Percentiles rank a stretch among this genome's conserved stretches.
These are phyloP conservation scores for Leptatherina wallacei DNA, from an alignment of 2,797 vertebrate genomes.

Conservation along the genomic window DNA sequence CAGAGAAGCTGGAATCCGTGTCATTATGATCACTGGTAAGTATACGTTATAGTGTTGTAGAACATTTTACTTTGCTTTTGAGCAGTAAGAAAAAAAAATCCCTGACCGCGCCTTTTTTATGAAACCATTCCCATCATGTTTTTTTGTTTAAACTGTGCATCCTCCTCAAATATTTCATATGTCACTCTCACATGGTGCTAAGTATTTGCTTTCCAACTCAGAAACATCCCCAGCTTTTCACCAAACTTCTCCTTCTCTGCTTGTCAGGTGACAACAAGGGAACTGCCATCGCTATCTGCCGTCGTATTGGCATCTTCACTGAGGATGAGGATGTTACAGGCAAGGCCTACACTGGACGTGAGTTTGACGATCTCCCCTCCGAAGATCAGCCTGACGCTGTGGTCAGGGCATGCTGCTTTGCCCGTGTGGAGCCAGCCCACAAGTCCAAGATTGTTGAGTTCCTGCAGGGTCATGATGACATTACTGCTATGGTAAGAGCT, in stretches of 20 bases:
- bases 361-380: conserved; percentile 91
- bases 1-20: conserved; percentile 91
- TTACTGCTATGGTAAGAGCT: conserved; percentile 91
- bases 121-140: not conserved
- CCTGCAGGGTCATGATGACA: conserved; percentile 91
- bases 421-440: conserved; percentile 93
- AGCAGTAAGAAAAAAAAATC: too few species aligned
- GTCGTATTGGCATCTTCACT: conserved; percentile 92
- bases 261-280: conserved; percentile 92
- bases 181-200: not conserved
- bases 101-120: not conserved
- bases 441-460: conserved; percentile 97
- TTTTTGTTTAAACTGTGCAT: not conserved
- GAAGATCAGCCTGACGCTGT: conserved; percentile 87
- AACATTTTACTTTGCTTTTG: not conserved
- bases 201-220: not conserved
- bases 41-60: not conserved
- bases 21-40: conserved; percentile 96
- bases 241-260: not conserved
- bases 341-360: conserved; percentile 91
- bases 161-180: not conserved
- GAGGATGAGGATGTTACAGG: conserved; percentile 88
- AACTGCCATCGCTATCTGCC: conserved; percentile 95
- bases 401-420: conserved; percentile 89
- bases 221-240: conserved; percentile 5